Evolutionary conservation across 2,113 vertebrate genomes (phyloP).

Genomic region (Campylorhamphus procurvoides): DNA sequence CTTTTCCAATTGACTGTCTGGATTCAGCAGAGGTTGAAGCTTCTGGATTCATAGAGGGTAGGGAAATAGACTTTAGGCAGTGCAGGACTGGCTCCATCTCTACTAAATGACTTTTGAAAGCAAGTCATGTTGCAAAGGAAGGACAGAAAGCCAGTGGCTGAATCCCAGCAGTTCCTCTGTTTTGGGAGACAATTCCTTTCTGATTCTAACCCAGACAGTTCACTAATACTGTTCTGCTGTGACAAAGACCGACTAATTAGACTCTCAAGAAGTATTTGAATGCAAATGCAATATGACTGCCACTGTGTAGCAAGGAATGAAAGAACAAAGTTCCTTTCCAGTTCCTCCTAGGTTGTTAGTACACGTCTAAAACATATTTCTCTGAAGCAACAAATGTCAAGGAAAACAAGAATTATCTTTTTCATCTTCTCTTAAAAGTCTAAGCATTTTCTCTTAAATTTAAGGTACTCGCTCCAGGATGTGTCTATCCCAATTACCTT

Average conservation of each 20-base stretch:
- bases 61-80: not conserved
- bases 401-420: not conserved
- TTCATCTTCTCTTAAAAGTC: not conserved
- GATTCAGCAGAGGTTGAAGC: not conserved
- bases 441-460: not conserved
- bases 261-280: not conserved
- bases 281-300: not conserved
- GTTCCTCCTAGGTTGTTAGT: not conserved
- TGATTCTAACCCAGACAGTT: not conserved
- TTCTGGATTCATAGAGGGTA: not conserved
- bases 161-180: not conserved
- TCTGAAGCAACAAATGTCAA: not conserved
- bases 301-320: not conserved
- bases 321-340: not conserved
- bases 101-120: not conserved
- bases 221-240: not conserved
- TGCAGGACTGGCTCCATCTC: not conserved
- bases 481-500: constrained; percentile 24
- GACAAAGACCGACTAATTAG: not conserved
- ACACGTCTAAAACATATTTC: not conserved
- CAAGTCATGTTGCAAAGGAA: not conserved
- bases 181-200: not conserved
- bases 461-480: not conserved
- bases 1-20: not conserved
- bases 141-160: not conserved